phyloP scores from a whole-genome alignment of 2,797 vertebrate genomes.

The Podarcis siculus region DNA sequence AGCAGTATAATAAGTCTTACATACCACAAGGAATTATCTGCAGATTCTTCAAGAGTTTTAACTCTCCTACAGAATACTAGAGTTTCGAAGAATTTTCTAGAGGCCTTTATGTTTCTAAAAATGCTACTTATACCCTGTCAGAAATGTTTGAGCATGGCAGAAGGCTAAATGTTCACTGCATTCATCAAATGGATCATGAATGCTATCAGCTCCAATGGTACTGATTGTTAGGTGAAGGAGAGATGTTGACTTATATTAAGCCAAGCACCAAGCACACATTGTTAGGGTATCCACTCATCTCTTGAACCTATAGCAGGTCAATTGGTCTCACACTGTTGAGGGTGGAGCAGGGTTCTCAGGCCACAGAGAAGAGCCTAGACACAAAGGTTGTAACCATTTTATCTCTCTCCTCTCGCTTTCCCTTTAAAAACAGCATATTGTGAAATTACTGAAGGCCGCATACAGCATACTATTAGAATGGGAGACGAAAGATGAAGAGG shows the following conservation, averaged over 20 bases:
- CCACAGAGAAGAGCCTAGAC: neutral
- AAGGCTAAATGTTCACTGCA: neutral
- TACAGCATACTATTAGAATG: too few species aligned
- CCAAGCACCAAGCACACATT: neutral
- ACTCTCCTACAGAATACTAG: slow-evolving; percentile 31
- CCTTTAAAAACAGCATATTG: neutral
- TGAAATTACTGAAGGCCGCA: too few species aligned
- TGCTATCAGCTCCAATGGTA: neutral
- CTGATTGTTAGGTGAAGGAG: neutral
- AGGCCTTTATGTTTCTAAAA: slow-evolving; percentile 2
- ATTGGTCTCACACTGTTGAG: neutral
- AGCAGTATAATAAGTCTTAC: slow-evolving; percentile 24
- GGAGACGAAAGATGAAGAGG: too few species aligned
- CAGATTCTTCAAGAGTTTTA: slow-evolving; percentile 39
- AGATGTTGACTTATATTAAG: neutral
- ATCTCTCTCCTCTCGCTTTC: neutral
- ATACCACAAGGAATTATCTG: neutral
- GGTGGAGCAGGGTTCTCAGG: neutral
- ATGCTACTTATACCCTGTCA: neutral
- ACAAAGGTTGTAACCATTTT: neutral
- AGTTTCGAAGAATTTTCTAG: slow-evolving; percentile 4
- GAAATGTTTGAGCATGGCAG: neutral
- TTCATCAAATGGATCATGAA: neutral
- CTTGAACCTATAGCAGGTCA: too few species aligned
- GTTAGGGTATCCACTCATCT: neutral